Conservation (phyloP, 2,797 vertebrate genomes). For the Fistularia tabacaria region DNA sequence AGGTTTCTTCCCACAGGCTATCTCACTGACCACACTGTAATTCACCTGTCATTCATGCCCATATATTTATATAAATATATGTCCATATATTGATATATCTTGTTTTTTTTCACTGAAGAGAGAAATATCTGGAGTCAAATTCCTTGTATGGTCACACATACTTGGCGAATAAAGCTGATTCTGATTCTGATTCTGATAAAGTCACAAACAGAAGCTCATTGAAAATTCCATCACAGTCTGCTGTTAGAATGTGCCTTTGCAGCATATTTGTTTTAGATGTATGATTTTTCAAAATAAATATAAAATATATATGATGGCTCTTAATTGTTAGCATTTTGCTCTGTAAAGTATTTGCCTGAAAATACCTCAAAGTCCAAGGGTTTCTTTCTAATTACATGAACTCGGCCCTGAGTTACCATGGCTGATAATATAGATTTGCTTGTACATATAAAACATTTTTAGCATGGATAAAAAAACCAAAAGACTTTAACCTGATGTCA, state of each 20-base stretch:
- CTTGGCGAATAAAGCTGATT: no score
- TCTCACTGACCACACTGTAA: no score
- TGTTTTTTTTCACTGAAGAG: no score
- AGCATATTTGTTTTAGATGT: conserved; percentile 1
- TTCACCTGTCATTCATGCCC: no score
- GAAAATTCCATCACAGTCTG: conserved; percentile 22
- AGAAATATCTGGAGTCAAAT: no score
- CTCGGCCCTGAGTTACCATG: conserved; percentile 43
- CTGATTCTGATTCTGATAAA: no score
- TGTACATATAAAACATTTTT: conserved; percentile 12
- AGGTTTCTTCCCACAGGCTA: no score
- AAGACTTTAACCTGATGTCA: conserved; percentile 15
- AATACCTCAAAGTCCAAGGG: conserved; percentile 15
- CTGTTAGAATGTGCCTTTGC: conserved; percentile 1
- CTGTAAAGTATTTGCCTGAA: conserved; percentile 14
- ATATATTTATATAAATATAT: no score
- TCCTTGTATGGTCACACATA: no score
- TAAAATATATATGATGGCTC: conserved; percentile 1
- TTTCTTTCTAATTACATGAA: conserved; percentile 36
- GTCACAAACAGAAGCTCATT: conserved; percentile 13
- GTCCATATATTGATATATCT: no score
- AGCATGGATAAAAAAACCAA: conserved; percentile 13
- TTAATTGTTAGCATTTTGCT: conserved; percentile 4
- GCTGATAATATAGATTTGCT: conserved; percentile 25
- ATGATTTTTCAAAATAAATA: no score